phyloP scores from a whole-genome alignment of 2,888 invertebrate species.

The Ceramica pisi region DNA sequence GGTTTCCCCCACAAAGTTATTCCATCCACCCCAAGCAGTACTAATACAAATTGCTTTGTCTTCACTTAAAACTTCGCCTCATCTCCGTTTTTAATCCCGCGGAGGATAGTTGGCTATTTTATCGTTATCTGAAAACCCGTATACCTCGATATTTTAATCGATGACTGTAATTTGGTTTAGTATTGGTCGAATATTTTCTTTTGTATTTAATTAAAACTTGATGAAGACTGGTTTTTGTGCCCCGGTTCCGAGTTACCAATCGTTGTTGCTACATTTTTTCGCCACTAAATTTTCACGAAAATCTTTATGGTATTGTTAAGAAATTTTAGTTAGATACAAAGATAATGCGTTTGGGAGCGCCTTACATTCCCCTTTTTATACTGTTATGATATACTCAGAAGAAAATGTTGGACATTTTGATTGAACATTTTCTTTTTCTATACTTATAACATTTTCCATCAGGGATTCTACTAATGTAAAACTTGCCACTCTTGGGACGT shows the following conservation, averaged over 20 bases:
- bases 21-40: conserved; percentile 1
- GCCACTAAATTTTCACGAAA: neutral
- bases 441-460: neutral
- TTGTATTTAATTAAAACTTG: conserved; percentile 31
- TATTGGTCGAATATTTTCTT: conserved; percentile 4
- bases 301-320: neutral
- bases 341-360: neutral
- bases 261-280: conserved; percentile 23
- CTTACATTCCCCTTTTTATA: neutral
- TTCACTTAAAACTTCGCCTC: conserved; percentile 30
- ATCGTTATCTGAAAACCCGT: conserved; percentile 2
- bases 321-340: neutral
- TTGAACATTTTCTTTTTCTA: neutral
- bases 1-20: conserved; percentile 26
- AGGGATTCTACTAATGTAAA: neutral
- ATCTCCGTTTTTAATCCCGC: conserved; percentile 28
- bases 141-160: conserved; percentile 13
- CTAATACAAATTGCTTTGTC: conserved; percentile 51
- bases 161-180: conserved; percentile 6
- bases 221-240: conserved; percentile 28
- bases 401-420: neutral
- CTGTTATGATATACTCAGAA: neutral
- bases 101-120: neutral
- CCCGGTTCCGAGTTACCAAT: conserved; percentile 7
- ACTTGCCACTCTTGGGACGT: neutral